phyloP scores from a whole-genome alignment of 2,888 invertebrate species.

The Philereme vetulata region DNA sequence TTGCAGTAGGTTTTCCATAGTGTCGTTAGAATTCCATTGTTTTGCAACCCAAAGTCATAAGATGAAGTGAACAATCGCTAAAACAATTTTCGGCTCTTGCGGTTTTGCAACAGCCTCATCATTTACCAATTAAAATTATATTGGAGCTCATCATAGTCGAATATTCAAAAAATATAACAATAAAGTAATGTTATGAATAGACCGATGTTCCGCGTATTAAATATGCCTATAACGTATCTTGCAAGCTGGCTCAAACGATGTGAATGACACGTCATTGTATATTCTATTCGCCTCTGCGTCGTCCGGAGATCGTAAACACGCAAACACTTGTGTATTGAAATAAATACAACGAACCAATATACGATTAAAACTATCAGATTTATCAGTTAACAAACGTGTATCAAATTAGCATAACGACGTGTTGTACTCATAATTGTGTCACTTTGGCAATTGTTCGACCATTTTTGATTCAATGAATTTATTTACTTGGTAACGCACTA shows the following conservation, averaged over 20 bases:
- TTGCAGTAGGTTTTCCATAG: constrained; percentile 23
- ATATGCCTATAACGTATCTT: constrained; percentile 48
- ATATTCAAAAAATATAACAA: too few relatives aligned
- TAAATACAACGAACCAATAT: constrained; percentile 47
- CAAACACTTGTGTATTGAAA: constrained; percentile 74
- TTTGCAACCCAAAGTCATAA: constrained; percentile 11
- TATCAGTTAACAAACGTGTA: constrained; percentile 13
- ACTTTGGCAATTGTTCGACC: constrained; percentile 2
- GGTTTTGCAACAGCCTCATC: constrained; percentile 40
- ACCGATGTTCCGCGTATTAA: constrained; percentile 3
- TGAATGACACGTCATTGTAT: constrained; percentile 81
- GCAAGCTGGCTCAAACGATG: constrained; percentile 79
- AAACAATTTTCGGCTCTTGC: constrained; percentile 32
- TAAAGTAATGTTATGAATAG: neutral
- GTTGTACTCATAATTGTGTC: constrained; percentile 10
- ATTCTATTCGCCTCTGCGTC: constrained; percentile 75
- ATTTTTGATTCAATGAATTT: constrained; percentile 7
- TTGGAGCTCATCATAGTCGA: constrained; percentile 55
- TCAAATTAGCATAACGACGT: constrained; percentile 15
- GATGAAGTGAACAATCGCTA: constrained; percentile 17
- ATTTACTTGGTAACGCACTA: constrained; percentile 1
- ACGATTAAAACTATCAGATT: constrained; percentile 21
- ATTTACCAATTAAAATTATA: constrained; percentile 34
- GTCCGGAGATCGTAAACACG: constrained; percentile 77
- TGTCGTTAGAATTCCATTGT: constrained; percentile 33